Percentiles rank a stretch among this genome's conserved stretches.
phyloP scores from a whole-genome alignment of 2,888 invertebrate species.

The Barypeithes pellucidus region DNA sequence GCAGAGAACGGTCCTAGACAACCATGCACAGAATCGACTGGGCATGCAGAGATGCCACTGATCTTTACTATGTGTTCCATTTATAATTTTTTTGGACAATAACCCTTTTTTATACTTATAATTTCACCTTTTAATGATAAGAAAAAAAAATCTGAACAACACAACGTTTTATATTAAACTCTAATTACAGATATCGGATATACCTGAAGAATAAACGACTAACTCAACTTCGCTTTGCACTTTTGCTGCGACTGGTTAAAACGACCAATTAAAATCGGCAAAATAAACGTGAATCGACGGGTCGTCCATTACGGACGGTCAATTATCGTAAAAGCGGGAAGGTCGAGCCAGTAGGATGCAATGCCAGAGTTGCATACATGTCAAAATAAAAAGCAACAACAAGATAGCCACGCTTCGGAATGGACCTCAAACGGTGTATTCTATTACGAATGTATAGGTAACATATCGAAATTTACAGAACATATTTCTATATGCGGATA shows the following conservation, averaged over 20 bases:
- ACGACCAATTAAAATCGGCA: conserved; percentile 57
- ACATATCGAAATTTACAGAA: conserved; percentile 25
- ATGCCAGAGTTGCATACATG: conserved; percentile 35
- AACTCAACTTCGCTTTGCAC: conserved; percentile 23
- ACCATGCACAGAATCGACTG: too few species aligned
- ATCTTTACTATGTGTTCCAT: too few species aligned
- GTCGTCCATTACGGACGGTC: conserved; percentile 46
- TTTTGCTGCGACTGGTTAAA: conserved; percentile 41
- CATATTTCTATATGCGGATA: conserved; percentile 27
- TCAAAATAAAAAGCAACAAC: conserved; percentile 56
- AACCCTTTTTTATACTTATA: too few species aligned
- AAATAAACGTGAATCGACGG: conserved; percentile 53
- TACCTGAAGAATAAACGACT: conserved; percentile 27
- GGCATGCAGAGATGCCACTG: too few species aligned
- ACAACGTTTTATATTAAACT: neutral
- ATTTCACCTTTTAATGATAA: too few species aligned
- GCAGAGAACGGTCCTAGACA: too few species aligned
- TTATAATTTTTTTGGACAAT: too few species aligned
- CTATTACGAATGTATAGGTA: conserved; percentile 29
- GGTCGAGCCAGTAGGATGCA: conserved; percentile 45
- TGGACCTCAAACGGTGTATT: conserved; percentile 24
- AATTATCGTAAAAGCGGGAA: conserved; percentile 38
- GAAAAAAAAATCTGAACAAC: too few species aligned
- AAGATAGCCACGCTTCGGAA: conserved; percentile 45
- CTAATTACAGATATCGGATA: conserved; percentile 9